Base-by-base conservation (phyloP, 2,113 vertebrate genomes). In the Cryptomyrus ogoouensis region DNA sequence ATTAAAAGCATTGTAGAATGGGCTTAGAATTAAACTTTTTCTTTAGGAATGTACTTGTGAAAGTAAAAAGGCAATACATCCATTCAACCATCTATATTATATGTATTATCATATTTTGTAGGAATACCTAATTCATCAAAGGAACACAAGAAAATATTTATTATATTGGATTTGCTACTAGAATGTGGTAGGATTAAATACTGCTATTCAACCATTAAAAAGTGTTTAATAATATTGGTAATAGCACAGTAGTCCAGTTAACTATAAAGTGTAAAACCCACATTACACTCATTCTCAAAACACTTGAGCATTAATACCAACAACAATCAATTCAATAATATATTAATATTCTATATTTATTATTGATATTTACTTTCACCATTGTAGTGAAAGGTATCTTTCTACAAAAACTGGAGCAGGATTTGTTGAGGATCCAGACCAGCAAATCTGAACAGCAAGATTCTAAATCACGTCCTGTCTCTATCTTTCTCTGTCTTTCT, bases 391-490 rank as follows among this genome's bases (percentile, higher is more conserved):
- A 87, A 87, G 4, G 24, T 53, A 17, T 52, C 21, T 52, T 31
- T 47, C n/a, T 87, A 56, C 42, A 70, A 42, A 42, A 88, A 87
- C n/a, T 27, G 10, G 12, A 46, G 21, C 17, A 42, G 70, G 88
- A 66, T 15, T 86, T 13, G 17, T 46, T 44, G 31, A 35, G 31
- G 42, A 74, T 49, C 47, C 62, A 90, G 83, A 15, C 42, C 24
- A 87, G 52, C 52, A 66, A 53, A 50, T 80, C 87, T 88, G 52
- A 90, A 24, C 49, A 90, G 70, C 88, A 46, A 88, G 90, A 58
- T 52, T 47, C 50, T 83, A 39, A 80, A 90, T 50, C 35, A 52
- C 13, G 50, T 52, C 47, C 88, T 39, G 31, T 9, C 27, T 49
- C 66, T 77, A 8, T 80, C n/a, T 42, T 31, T 88, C 83, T 89